Evolutionary conservation across 1,140 invertebrate species (phyloP).

Genomic region (Atta texana): DNA sequence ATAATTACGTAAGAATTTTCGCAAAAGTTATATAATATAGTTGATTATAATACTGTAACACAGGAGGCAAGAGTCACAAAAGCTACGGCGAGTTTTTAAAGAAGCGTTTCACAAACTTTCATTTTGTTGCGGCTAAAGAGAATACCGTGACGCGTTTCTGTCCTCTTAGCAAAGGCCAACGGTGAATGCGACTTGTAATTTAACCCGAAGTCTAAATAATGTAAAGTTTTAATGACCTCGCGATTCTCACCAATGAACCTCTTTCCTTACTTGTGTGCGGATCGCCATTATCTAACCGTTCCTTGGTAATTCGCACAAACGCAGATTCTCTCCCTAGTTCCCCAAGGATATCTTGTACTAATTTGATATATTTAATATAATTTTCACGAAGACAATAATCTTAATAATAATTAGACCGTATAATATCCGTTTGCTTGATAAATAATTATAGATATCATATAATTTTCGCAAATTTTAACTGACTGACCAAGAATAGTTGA

Average conservation of each 20-base stretch:
- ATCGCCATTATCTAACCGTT: slow-evolving; percentile 56
- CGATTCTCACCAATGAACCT: slow-evolving; percentile 46
- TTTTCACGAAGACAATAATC: slow-evolving; percentile 25
- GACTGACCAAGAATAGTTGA: neutral
- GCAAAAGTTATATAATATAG: neutral
- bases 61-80: neutral
- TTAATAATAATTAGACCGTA: slow-evolving; percentile 42
- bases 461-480: neutral
- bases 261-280: neutral
- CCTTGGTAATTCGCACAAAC: slow-evolving; percentile 47
- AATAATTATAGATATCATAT: neutral
- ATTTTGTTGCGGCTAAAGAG: slow-evolving; percentile 50
- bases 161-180: slow-evolving; percentile 44
- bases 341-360: slow-evolving; percentile 11
- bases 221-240: slow-evolving; percentile 74
- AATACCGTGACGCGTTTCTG: slow-evolving; percentile 46
- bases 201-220: slow-evolving; percentile 73
- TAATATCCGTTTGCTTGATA: neutral
- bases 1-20: neutral
- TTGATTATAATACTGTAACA: slow-evolving; percentile 13
- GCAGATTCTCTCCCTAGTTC: neutral
- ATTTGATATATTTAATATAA: slow-evolving; percentile 44
- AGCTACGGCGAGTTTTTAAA: slow-evolving; percentile 32
- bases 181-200: slow-evolving; percentile 64
- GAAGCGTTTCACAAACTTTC: slow-evolving; percentile 35